Evolutionary conservation across 1,140 invertebrate species (phyloP).

Genomic region (Amphibalanus amphitrite): DNA sequence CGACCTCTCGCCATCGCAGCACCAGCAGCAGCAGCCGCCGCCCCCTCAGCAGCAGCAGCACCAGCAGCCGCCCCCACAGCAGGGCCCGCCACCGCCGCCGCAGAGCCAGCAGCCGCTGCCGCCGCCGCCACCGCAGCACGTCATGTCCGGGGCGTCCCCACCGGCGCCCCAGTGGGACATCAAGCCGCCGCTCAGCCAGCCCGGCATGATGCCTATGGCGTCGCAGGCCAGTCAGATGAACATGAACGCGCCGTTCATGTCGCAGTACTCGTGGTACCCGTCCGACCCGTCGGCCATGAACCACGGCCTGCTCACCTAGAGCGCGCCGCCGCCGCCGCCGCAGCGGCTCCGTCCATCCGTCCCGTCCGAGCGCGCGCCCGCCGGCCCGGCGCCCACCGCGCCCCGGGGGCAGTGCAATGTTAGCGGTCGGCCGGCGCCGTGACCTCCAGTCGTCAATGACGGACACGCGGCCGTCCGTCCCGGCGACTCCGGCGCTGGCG

Average conservation of each 20-base stretch:
- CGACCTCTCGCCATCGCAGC: slow-evolving; percentile 9
- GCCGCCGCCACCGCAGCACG: slow-evolving; percentile 12
- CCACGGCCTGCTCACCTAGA: slow-evolving; percentile 50
- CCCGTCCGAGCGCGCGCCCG: no score
- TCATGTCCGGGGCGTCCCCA: slow-evolving; percentile 10
- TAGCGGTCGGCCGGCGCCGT: no score
- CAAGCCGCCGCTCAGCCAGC: slow-evolving; percentile 32
- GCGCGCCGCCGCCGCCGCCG: slow-evolving; percentile 2
- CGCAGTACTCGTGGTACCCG: slow-evolving; percentile 58
- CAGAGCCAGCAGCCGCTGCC: slow-evolving; percentile 15
- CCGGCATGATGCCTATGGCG: slow-evolving; percentile 3
- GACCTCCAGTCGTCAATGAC: no score
- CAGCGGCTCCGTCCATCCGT: no score
- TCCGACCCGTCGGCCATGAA: slow-evolving; percentile 36
- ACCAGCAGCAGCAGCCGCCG: slow-evolving; percentile 23
- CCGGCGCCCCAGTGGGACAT: slow-evolving; percentile 37
- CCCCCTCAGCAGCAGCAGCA: slow-evolving; percentile 21
- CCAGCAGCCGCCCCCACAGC: slow-evolving; percentile 20
- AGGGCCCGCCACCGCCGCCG: slow-evolving; percentile 15
- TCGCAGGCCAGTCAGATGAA: slow-evolving; percentile 5
- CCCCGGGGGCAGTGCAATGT: no score
- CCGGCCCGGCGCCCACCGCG: no score
- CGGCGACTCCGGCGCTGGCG: no score
- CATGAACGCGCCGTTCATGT: slow-evolving; percentile 37
- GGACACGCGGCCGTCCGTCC: no score